phyloP scores from a whole-genome alignment of 2,113 vertebrate genomes.

The Siphamia tubifer region DNA sequence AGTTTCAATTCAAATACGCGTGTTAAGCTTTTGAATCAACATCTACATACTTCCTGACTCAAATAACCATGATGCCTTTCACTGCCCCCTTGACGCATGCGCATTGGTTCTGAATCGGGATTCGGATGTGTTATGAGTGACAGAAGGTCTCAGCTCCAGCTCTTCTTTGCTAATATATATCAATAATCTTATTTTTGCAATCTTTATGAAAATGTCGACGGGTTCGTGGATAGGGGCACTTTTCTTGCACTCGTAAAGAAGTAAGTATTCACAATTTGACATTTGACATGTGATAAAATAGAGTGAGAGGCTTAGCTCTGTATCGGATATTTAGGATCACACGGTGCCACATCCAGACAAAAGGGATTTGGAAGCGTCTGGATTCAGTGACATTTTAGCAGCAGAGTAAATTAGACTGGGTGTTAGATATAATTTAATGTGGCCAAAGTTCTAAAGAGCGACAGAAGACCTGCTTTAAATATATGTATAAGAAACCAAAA shows the following conservation, averaged over 20 bases:
- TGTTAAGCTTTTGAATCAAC: too few relatives aligned
- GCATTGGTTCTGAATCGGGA: constrained; percentile 7
- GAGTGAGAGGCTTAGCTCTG: not conserved
- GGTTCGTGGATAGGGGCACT: not conserved
- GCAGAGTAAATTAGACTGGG: not conserved
- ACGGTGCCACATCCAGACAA: constrained; percentile 32
- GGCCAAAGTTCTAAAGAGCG: not conserved
- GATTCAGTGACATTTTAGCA: not conserved
- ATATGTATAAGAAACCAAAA: too few relatives aligned
- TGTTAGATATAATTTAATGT: not conserved
- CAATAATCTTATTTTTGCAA: not conserved
- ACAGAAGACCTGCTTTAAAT: not conserved
- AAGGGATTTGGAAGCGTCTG: constrained; percentile 28
- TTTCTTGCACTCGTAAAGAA: constrained; percentile 15
- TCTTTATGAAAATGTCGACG: constrained; percentile 33
- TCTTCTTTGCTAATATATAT: not conserved
- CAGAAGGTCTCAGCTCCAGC: not conserved
- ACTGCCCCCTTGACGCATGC: constrained; percentile 12
- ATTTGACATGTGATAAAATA: not conserved
- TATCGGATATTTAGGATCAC: not conserved
- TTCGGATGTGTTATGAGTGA: constrained; percentile 38
- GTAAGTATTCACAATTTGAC: constrained; percentile 44
- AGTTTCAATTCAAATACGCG: too few relatives aligned
- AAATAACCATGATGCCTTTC: constrained; percentile 39
- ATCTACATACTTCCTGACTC: constrained; percentile 28